Conservation (phyloP, 2,113 vertebrate species). For the Podarcis muralis region DNA sequence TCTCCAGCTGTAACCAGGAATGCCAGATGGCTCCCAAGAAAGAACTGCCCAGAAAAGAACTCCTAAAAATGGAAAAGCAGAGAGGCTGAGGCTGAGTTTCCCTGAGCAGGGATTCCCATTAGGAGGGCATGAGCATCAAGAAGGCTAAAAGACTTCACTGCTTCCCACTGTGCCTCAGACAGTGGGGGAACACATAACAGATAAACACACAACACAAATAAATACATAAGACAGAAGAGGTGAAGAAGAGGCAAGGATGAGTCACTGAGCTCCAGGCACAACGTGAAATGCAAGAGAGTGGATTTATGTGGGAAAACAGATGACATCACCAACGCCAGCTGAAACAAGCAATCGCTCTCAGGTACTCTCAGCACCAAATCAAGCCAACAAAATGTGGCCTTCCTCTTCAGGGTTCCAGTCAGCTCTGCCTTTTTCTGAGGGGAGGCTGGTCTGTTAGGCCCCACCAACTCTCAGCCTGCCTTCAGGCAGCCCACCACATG, state of each 20-base stretch:
- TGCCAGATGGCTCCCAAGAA: neutral
- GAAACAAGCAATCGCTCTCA: neutral
- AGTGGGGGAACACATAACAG: neutral
- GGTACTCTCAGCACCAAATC: neutral
- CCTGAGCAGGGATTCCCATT: neutral
- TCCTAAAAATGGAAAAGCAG: neutral
- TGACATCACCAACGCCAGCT: neutral
- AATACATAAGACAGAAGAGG: neutral
- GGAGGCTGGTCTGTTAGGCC: too few species aligned
- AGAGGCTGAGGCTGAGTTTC: neutral
- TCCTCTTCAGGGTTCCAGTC: neutral
- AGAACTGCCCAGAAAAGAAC: neutral
- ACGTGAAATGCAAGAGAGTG: neutral
- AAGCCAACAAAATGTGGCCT: neutral
- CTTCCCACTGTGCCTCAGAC: neutral
- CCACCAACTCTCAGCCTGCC: too few species aligned
- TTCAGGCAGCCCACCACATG: too few species aligned
- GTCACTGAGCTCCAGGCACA: neutral
- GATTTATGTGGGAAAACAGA: neutral
- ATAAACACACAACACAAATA: neutral
- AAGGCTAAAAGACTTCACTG: neutral
- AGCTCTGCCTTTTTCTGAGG: neutral
- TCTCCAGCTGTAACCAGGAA: neutral
- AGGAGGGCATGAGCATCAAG: neutral
- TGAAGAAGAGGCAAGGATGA: neutral